A percentile compares a stretch with the other conserved stretches of the same genome.
phyloP scores from a whole-genome alignment of 2,888 invertebrate genomes.

The Cephus pulcher region DNA sequence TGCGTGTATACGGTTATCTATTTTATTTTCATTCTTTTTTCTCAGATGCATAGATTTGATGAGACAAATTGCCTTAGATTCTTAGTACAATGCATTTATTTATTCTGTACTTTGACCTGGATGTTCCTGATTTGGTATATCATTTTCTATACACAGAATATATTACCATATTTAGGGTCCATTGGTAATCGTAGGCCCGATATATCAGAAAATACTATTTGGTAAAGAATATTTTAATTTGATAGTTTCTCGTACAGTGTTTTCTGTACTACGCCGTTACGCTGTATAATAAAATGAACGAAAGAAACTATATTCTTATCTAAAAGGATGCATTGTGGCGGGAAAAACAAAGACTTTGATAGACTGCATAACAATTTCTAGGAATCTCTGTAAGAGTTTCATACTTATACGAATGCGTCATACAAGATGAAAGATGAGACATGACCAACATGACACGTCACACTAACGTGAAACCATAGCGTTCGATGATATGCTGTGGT shows the following conservation, averaged over 20 bases:
- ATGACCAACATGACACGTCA: background rate
- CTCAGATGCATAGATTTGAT: too few relatives aligned
- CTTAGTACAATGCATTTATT: background rate
- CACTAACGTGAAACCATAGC: background rate
- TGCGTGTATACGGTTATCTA: background rate
- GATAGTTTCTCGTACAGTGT: background rate
- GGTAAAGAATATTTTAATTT: background rate
- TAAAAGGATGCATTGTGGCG: background rate
- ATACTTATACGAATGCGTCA: background rate
- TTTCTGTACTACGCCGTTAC: background rate
- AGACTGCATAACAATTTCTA: background rate
- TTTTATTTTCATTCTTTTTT: background rate
- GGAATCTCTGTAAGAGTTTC: background rate
- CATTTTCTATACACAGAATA: background rate
- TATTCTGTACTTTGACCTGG: background rate
- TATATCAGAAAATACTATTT: background rate
- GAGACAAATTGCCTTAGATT: background rate
- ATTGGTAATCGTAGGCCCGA: background rate
- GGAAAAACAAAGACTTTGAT: background rate
- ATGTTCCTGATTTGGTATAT: background rate
- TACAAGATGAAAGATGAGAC: background rate
- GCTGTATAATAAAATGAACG: background rate
- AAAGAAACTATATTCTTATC: too few relatives aligned
- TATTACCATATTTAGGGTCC: too few relatives aligned
- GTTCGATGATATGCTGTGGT: background rate